These are phyloP conservation scores for Pomacea maculata DNA, from an alignment of 1,140 invertebrate species.

Conservation along the genomic window DNA sequence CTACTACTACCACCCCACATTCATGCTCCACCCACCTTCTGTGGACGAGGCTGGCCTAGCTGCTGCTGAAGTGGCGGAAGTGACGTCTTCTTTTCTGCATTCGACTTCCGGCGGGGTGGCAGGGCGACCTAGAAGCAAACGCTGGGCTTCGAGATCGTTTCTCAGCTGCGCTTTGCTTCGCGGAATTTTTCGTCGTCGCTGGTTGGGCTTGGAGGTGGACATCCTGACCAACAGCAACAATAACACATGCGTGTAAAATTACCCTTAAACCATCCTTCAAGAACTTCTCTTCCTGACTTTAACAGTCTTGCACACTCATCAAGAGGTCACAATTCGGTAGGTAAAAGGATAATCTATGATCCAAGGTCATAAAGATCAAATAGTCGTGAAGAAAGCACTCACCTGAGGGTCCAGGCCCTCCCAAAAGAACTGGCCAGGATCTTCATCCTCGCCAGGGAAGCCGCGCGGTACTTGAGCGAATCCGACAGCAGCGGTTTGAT, in stretches of 20 bases:
- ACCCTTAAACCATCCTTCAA: no score
- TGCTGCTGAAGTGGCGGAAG: constrained; percentile 12
- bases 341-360: no score
- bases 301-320: no score
- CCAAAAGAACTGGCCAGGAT: constrained; percentile 20
- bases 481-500: constrained; percentile 50
- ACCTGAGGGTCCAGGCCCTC: constrained; percentile 13
- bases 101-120: background rate
- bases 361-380: background rate
- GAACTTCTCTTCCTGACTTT: no score
- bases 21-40: background rate
- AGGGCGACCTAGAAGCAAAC: constrained; percentile 35
- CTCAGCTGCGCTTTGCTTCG: constrained; percentile 49
- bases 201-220: background rate
- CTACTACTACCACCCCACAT: background rate
- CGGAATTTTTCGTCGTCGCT: constrained; percentile 33
- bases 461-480: constrained; percentile 42
- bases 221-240: background rate
- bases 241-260: background rate
- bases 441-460: constrained; percentile 35
- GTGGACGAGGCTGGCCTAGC: constrained; percentile 4
- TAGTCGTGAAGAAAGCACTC: background rate
- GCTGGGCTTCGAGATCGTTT: constrained; percentile 43
- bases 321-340: no score
- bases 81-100: constrained; percentile 1